Conservation (phyloP, 2,113 vertebrate genomes). For the Gadus chalcogrammus region DNA sequence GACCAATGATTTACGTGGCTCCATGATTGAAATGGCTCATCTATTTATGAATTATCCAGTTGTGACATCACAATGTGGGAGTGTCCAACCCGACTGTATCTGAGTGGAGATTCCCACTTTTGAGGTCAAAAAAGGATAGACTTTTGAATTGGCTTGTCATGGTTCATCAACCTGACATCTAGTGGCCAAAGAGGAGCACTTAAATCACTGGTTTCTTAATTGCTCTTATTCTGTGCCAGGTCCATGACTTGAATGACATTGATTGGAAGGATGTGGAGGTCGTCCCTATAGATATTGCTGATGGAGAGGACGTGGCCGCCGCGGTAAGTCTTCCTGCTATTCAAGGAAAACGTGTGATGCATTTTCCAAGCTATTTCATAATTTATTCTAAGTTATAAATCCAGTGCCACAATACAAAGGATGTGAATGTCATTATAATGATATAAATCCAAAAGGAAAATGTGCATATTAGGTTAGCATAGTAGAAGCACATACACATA, state of each 20-base stretch:
- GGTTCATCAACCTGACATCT: no score
- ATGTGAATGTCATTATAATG: neutral
- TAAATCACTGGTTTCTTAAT: neutral
- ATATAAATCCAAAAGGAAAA: neutral
- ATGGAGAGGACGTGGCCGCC: slow-evolving; percentile 84
- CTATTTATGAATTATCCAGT: no score
- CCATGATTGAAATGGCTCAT: no score
- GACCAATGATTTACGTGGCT: no score
- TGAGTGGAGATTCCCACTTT: no score
- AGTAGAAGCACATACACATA: no score
- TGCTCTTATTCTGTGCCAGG: slow-evolving; percentile 63
- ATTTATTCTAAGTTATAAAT: neutral
- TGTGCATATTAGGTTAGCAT: neutral
- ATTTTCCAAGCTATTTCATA: neutral
- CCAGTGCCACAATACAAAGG: neutral
- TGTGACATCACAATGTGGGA: no score
- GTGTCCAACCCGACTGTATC: no score
- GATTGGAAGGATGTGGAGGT: slow-evolving; percentile 92
- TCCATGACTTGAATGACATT: slow-evolving; percentile 89
- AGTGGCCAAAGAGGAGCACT: neutral
- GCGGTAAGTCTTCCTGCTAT: slow-evolving; percentile 74
- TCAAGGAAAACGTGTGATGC: no score
- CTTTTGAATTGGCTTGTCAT: no score
- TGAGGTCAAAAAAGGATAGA: no score
- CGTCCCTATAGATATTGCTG: slow-evolving; percentile 91